Conservation (phyloP, 2,113 vertebrate species). For the Fukomys damarensis region DNA sequence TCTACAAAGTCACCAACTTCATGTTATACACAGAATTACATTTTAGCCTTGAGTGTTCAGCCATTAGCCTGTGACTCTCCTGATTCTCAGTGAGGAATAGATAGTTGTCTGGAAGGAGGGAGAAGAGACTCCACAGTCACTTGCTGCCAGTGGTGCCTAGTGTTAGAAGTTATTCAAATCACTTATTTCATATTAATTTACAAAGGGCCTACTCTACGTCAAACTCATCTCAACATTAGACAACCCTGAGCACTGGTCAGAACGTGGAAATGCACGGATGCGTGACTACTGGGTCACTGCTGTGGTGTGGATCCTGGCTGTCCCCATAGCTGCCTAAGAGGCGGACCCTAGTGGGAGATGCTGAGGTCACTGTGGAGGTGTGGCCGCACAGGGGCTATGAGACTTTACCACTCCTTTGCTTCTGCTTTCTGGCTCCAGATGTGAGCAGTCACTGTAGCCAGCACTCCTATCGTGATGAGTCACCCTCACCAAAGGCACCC, state of each 20-base stretch:
- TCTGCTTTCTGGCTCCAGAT: neutral
- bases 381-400: neutral
- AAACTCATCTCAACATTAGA: neutral
- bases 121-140: neutral
- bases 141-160: neutral
- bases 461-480: neutral
- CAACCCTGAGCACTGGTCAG: neutral
- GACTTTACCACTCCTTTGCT: neutral
- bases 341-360: neutral
- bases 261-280: neutral
- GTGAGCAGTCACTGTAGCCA: too few relatives aligned
- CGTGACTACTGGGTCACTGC: neutral
- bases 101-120: fast-evolving
- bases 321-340: neutral
- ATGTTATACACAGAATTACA: neutral
- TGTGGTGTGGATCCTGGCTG: too few relatives aligned
- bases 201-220: neutral
- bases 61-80: neutral
- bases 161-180: neutral
- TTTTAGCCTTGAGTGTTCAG: neutral
- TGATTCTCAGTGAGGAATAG: neutral
- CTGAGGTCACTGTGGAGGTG: neutral
- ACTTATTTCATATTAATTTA: neutral
- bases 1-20: neutral
- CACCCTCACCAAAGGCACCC: neutral